Base-by-base conservation (phyloP, 2,113 vertebrate species). In the Sturnus vulgaris region DNA sequence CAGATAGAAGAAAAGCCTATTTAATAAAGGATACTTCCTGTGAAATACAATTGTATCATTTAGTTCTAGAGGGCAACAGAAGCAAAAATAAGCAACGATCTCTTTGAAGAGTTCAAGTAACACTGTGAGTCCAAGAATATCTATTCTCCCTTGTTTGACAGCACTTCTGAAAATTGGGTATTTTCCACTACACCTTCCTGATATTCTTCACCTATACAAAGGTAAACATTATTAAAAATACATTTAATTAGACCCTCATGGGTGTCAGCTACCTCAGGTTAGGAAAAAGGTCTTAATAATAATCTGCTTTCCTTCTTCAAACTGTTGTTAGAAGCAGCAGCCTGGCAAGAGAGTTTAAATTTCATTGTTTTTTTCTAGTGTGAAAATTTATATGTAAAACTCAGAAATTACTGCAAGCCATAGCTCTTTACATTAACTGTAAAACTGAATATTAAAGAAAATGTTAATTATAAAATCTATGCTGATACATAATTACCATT, bases 401-500 rank as follows among this genome's bases (percentile, higher is more conserved):
- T 49, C 27, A 71, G 68, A 57, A 79, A 57, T 3, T 42, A 23
- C 10, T 77, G 17, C 8, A 91, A 35, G 4, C 15, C 9, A 50
- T 20, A 11, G 10, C 5, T 80, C 46, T 84, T 63, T 44, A 44
- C 1, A 22, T 39, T 70, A 57, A 47, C 31, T 53, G 9, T 11
- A 93, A 75, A 88, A 76, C 2, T 52, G 18, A 86, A 33, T 14
- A 56, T 14, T 39, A 92, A 56, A 25, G 7, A 70, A 82, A n/a
- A 50, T 30, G 5, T 47, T 66, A 1, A 10, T 61, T 56, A 40
- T 35, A 56, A 70, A 88, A 33, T 5, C 1, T 21, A 24, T 42
- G 27, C 8, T 28, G 3, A 40, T 37, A 50, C 1, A 24, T 5
- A 49, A 28, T 50, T 7, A 68, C 0, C 2, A 21, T 6, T 35